A percentile compares a stretch with the other conserved stretches of the same genome.
phyloP scores from a whole-genome alignment of 2,888 invertebrate species.

The Rugalucina vietnamica region DNA sequence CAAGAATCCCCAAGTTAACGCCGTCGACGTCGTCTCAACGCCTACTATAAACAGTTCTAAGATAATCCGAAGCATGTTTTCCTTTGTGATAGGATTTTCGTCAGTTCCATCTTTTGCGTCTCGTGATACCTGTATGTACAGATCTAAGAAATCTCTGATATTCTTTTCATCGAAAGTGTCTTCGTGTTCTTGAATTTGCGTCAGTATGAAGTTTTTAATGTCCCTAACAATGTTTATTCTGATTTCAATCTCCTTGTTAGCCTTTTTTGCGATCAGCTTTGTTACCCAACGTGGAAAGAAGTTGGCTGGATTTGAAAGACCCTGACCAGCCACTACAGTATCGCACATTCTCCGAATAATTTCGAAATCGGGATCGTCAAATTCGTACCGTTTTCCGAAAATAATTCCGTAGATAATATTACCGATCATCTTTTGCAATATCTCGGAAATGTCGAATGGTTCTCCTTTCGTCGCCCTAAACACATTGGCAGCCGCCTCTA shows the following conservation, averaged over 20 bases:
- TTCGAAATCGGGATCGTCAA: conserved; percentile 49
- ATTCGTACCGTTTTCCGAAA: conserved; percentile 66
- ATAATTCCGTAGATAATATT: conserved; percentile 69
- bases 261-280: conserved; percentile 28
- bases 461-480: conserved; percentile 38
- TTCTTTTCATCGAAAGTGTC: conserved; percentile 64
- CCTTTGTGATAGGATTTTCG: neutral
- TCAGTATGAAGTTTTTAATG: conserved; percentile 9
- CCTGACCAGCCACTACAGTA: conserved; percentile 31
- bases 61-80: neutral
- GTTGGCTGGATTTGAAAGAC: conserved; percentile 37
- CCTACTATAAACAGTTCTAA: neutral
- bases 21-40: neutral
- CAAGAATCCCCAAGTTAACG: neutral
- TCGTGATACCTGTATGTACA: conserved; percentile 53
- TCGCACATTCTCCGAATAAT: conserved; percentile 33
- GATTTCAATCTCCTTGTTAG: neutral
- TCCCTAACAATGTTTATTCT: neutral
- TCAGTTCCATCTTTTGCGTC: neutral
- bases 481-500: conserved; percentile 24
- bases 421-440: conserved; percentile 54
- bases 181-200: conserved; percentile 62
- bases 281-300: conserved; percentile 55
- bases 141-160: conserved; percentile 71
- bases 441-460: conserved; percentile 39